Evolutionary conservation across 2,113 vertebrate genomes (phyloP), one percentile per base, ranked within the genome.

Genomic region (Gorsachius goisagi): DNA sequence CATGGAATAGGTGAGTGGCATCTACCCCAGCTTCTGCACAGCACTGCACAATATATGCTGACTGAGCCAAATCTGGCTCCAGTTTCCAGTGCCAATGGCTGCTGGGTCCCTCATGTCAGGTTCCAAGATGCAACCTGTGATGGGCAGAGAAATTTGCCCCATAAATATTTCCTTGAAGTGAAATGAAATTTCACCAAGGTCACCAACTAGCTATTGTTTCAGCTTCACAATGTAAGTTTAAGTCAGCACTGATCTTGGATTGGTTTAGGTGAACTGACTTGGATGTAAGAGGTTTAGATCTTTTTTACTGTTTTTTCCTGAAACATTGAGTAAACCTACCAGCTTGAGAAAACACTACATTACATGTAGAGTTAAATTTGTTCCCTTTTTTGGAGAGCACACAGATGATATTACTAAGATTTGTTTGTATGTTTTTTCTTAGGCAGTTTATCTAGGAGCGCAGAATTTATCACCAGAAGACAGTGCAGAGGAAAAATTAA

Each of bases 41-140:
- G 37, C 33, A 8, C 9, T 27, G 20, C 7, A 9, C 24, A 47
- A 4, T 11, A 15, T 18, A 20, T 32, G 16, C 3, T 41, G 21
- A 11, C 7, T 58, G 24, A 58, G 12, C 4, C 26, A 79, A 72
- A 81, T 33, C 33, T 56, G 32, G 7, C 19, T 77, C 4, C 23
- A 30, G 18, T 9, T 49, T 71, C 39, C 41, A 39, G 11, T 30
- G 14, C 2, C 18, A 2, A 1, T 6, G 19, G 5, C 4, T 33
- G 6, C 8, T 53, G 17, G 1, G 3, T 35, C 22, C 12, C 47
- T 41, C 14, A 5, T 18, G 33, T 13, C 39, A 6, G 8, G 6
- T 26, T 20, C 19, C 17, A 58, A n/a, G 12, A 52, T 22, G 5
- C 5, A 7, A 39, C 8, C 9, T 69, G 23, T 58, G 30, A n/a